Evolutionary conservation across 2,888 invertebrate genomes (phyloP), one percentile per base, ranked within the genome.

Genomic region (Dioctria rufipes): DNA sequence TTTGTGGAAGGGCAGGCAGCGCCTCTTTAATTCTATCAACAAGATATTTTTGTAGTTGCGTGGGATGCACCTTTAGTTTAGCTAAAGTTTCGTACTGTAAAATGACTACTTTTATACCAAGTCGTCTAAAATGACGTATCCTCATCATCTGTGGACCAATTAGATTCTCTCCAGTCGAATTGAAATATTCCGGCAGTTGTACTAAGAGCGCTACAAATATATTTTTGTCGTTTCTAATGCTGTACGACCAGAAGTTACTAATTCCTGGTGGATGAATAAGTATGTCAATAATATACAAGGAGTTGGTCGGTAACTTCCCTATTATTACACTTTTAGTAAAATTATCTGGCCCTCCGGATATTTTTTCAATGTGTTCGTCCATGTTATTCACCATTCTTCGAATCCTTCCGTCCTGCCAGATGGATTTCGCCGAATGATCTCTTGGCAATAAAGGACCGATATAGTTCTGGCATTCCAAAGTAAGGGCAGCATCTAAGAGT

Each of bases 111-210:
- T 91, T 91, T 83, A 93, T 90, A 3, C 94, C 94, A 66, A 93
- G 87, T 83, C 91, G 89, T 85, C 90, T 90, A 9, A 94, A 88
- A 86, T 94, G 93, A 80, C 92, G 90, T 80, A 90, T 91, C 83
- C 92, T 91, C 92, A 93, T 92, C 3, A 90, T 87, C 86, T 93
- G 93, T 40, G 92, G 91, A 0, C 94, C 94, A 83, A 92, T 89
- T 39, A 94, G 86, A 75, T 90, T 88, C 65, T 88, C 87, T 61
- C 90, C 90, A 81, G 91, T 90, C 61, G 90, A 90, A 85, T 92
- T 93, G 86, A 91, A 93, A 86, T 93, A 92, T 83, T 94, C 93
- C 2, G 93, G 93, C 78, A 93, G 87, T 86, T 93, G 90, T 80
- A 94, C 90, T 78, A 94, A 86, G 54, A 94, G 84, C 0, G 92